A percentile compares a stretch with the other conserved stretches of the same genome.
These are phyloP conservation scores for Zootoca vivipara DNA, from an alignment of 2,113 vertebrate genomes.

Conservation along the genomic window DNA sequence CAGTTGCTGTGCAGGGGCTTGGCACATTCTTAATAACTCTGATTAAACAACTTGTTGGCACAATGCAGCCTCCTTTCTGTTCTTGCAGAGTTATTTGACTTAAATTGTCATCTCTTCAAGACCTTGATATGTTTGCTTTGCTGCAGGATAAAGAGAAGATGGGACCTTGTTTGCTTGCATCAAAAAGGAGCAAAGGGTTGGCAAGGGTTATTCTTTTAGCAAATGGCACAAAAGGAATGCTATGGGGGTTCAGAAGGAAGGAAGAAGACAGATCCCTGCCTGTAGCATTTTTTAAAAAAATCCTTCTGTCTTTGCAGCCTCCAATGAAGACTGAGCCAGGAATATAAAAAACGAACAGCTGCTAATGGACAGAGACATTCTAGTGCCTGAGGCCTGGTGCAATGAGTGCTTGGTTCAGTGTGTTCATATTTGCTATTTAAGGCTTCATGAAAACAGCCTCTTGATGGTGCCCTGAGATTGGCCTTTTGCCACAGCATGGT, in stretches of 20 bases:
- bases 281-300: conserved; percentile 61
- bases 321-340: conserved; percentile 56
- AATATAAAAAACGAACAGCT: conserved; percentile 59
- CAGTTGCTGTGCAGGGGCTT: neutral
- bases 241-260: conserved; percentile 18
- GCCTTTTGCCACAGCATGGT: neutral
- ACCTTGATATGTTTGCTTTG: conserved; percentile 33
- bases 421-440: neutral
- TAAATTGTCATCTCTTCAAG: conserved; percentile 33
- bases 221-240: conserved; percentile 59
- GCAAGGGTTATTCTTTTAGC: conserved; percentile 53
- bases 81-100: neutral
- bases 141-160: conserved; percentile 22
- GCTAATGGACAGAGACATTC: conserved; percentile 44
- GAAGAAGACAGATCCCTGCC: conserved; percentile 57
- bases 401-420: conserved; percentile 4
- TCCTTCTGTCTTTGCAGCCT: conserved; percentile 61
- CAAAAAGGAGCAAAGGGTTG: conserved; percentile 23
- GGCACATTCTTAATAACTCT: neutral
- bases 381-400: conserved; percentile 45
- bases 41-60: neutral
- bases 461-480: conserved; percentile 23
- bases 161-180: neutral
- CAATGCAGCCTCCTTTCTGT: neutral
- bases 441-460: conserved; percentile 21